Evolutionary conservation across 2,113 vertebrate species (phyloP).

Genomic region (Lichenostomus cassidix): DNA sequence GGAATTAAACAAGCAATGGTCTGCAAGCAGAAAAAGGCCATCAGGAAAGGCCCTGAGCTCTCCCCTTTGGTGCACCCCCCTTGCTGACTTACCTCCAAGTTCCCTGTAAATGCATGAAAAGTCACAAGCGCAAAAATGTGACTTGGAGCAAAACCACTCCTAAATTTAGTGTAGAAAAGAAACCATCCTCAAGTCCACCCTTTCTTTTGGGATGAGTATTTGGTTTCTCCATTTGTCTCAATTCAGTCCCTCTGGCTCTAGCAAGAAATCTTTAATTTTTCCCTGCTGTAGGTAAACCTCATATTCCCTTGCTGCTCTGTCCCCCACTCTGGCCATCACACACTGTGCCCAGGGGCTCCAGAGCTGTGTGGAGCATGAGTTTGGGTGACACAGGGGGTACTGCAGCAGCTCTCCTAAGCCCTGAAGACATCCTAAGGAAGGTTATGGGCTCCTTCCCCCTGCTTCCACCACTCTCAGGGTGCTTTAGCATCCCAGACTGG

Average conservation of each 20-base stretch:
- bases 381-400: rapidly evolving
- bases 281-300: neutral
- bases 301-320: neutral
- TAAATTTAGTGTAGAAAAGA: neutral
- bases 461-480: neutral
- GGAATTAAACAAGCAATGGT: neutral
- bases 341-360: rapidly evolving
- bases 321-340: neutral
- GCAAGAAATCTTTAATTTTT: neutral
- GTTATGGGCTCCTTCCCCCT: rapidly evolving
- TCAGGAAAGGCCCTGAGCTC: neutral
- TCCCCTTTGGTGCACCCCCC: neutral
- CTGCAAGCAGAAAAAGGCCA: neutral
- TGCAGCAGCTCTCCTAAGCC: neutral
- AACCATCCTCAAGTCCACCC: neutral
- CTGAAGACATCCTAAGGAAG: neutral
- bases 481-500: neutral
- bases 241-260: neutral
- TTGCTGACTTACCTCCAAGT: neutral
- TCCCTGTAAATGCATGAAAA: neutral
- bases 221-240: neutral
- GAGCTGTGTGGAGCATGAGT: neutral
- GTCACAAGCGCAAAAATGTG: neutral
- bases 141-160: neutral
- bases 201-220: neutral